A percentile compares a stretch with the other conserved stretches of the same genome.
Evolutionary conservation across 2,888 invertebrate species (phyloP).

Genomic region (Nomada ruficornis): DNA sequence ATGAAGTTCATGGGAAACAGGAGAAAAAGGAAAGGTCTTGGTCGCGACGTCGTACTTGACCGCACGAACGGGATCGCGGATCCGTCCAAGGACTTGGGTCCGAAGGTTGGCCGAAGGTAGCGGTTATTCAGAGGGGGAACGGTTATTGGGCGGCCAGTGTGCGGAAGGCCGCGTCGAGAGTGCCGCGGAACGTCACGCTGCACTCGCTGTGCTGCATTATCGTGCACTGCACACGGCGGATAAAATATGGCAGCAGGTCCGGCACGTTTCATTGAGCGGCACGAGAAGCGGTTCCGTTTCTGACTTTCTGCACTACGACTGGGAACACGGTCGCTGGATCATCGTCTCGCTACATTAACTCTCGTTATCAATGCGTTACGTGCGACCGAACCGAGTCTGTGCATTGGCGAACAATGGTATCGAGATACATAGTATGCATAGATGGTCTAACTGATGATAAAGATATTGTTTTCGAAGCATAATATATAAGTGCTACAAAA

Average conservation of each 20-base stretch:
- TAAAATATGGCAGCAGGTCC: conserved; percentile 68
- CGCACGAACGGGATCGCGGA: conserved; percentile 57
- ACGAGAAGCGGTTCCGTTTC: conserved; percentile 69
- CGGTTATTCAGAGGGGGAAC: conserved; percentile 66
- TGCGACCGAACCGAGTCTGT: conserved; percentile 57
- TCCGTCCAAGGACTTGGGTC: conserved; percentile 59
- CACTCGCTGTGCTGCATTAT: conserved; percentile 47
- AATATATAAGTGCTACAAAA: no score
- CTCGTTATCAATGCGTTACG: conserved; percentile 72
- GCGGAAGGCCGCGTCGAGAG: conserved; percentile 39
- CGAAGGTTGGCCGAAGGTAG: conserved; percentile 71
- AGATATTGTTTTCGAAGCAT: no score
- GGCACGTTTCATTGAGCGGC: conserved; percentile 73
- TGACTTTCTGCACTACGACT: conserved; percentile 43
- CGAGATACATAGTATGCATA: not conserved
- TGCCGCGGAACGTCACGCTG: conserved; percentile 60
- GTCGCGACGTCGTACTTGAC: conserved; percentile 37
- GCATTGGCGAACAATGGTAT: conserved; percentile 15
- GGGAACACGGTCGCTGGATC: conserved; percentile 53
- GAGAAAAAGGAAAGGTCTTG: not conserved
- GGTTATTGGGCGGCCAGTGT: conserved; percentile 55
- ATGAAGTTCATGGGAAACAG: not conserved
- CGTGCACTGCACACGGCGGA: conserved; percentile 57
- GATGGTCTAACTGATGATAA: no score
- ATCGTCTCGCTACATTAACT: conserved; percentile 65